Evolutionary conservation across 1,140 invertebrate genomes (phyloP).

Genomic region (Drosophila baimaii): DNA sequence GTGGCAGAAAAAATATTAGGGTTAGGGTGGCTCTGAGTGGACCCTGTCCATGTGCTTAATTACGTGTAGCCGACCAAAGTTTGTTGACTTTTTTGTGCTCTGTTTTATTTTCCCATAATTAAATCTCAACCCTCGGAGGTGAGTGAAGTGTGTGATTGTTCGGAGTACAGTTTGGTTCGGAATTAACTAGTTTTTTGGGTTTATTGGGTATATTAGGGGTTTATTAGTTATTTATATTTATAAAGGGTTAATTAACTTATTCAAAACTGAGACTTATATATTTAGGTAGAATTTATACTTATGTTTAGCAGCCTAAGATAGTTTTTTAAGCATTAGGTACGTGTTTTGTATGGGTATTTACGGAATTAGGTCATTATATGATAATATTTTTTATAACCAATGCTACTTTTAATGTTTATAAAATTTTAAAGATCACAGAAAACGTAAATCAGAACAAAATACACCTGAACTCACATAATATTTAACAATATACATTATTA

Average conservation of each 20-base stretch:
- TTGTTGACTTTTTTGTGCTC: conserved; percentile 71
- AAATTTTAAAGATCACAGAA: no score
- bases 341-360: no score
- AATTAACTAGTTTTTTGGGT: conserved; percentile 13
- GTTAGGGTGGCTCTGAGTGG: conserved; percentile 27
- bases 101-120: conserved; percentile 77
- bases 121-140: conserved; percentile 70
- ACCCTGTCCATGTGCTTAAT: conserved; percentile 70
- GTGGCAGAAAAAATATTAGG: conserved; percentile 5
- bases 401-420: no score
- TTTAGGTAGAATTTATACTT: background rate
- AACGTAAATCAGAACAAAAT: no score
- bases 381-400: no score
- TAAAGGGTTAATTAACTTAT: background rate
- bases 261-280: no score
- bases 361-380: no score
- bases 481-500: no score
- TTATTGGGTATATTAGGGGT: background rate
- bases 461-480: no score
- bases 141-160: conserved; percentile 18
- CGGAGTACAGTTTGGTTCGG: conserved; percentile 41
- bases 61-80: conserved; percentile 59
- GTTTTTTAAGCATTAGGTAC: no score
- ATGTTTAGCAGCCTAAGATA: no score
- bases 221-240: background rate